Base-by-base conservation (phyloP, 1,140 invertebrate genomes). In the Lasioglossum baleicum region DNA sequence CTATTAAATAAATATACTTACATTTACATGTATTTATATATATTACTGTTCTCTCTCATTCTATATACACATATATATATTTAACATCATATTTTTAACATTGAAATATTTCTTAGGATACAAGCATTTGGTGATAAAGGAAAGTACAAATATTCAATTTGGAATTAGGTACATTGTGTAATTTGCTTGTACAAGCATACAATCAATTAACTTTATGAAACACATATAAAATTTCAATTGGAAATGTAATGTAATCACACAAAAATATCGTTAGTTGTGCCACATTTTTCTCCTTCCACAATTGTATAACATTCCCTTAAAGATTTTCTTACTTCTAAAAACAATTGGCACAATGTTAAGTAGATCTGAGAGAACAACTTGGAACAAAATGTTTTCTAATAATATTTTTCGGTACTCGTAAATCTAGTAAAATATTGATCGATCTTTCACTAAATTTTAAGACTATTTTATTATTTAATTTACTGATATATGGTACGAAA, bases 1-100 rank as follows among this genome's bases (percentile, higher is more conserved):
- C 64, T 79, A 80, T 84, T 83, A 81, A 78, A 87, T 77, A 87
- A 83, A 86, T 80, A 85, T 85, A 82, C 51, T 71, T 83, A 79
- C 15, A 70, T 79, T 81, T 71, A 65, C 26, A 26, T 75, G 35
- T 65, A 53, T 69, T 73, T 76, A 64, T 69, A 40, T 69, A 40
- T 83, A 79, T 73, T 40, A 48, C 44, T 63, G 56, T 72, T 66
- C 22, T 22, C 53, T 71, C 40, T 67, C 40, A 53, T 40, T 65
- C 65, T 80, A n/a, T 79, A 64, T 78, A 67, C 60, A 74, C 44
- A 67, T 35, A 70, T 42, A 75, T 26, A 26, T 72, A 22, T 77
- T 78, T 35, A 75, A 78, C 51, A 75, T 69, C 65, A 79, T 75
- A 42, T 80, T 68, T 68, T 53, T 15, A 75, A 75, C 82, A 82